These are phyloP conservation scores for Calephelis nemesis DNA, from an alignment of 1,140 invertebrate genomes.

Conservation along the genomic window DNA sequence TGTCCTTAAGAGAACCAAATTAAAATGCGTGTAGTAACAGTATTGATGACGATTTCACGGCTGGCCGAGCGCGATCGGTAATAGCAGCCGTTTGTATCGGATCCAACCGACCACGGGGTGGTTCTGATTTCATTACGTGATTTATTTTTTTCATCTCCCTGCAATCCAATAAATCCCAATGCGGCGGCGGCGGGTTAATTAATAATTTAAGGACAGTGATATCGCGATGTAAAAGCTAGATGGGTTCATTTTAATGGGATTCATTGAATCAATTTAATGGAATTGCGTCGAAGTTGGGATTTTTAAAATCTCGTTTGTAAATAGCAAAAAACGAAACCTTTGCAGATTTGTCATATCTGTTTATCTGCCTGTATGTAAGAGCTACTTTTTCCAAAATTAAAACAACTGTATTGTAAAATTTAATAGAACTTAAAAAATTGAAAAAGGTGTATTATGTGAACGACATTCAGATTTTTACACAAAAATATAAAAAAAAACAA, in stretches of 20 bases:
- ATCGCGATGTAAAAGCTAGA: conserved; percentile 33
- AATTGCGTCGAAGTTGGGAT: conserved; percentile 12
- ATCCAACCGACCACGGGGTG: conserved; percentile 37
- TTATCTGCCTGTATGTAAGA: too few relatives aligned
- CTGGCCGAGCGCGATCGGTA: conserved; percentile 41
- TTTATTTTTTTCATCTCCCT: conserved; percentile 66
- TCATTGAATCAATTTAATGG: conserved; percentile 43
- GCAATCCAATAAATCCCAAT: conserved; percentile 64
- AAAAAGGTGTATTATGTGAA: too few relatives aligned
- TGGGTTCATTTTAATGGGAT: conserved; percentile 39
- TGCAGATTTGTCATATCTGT: too few relatives aligned
- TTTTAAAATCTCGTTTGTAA: not conserved
- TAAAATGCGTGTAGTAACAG: conserved; percentile 26
- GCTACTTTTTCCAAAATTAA: too few relatives aligned
- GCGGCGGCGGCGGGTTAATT: conserved; percentile 63
- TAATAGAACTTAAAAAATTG: not conserved
- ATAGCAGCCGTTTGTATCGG: conserved; percentile 53
- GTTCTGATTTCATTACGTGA: conserved; percentile 68
- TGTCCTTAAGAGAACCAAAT: not conserved
- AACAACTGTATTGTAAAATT: not conserved
- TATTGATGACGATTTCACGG: conserved; percentile 68
- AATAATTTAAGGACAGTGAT: conserved; percentile 62
- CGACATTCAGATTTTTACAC: too few relatives aligned
- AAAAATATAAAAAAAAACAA: too few relatives aligned
- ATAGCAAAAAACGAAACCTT: too few relatives aligned